These are phyloP conservation scores for Hedychridium roseum DNA, from an alignment of 2,888 invertebrate genomes.

Conservation along the genomic window DNA sequence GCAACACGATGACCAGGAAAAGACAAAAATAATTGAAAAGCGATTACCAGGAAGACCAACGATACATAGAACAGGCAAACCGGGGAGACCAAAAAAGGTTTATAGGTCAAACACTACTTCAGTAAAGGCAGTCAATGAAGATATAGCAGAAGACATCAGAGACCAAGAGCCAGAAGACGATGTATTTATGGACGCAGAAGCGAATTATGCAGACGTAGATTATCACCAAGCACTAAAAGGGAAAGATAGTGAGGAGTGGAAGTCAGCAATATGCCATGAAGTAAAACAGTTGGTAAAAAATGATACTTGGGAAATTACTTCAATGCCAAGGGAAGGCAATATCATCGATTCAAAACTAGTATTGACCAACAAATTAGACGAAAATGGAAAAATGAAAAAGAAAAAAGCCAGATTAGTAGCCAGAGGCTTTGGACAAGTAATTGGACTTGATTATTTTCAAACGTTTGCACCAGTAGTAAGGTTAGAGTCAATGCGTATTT, in stretches of 20 bases:
- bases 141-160: neutral
- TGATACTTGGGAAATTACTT: constrained; percentile 16
- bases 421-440: constrained; percentile 17
- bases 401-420: constrained; percentile 19
- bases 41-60: constrained; percentile 17
- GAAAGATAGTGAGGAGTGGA: constrained; percentile 11
- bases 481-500: constrained; percentile 13
- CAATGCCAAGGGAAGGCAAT: constrained; percentile 12
- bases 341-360: constrained; percentile 17
- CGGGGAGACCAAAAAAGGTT: constrained; percentile 15
- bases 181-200: constrained; percentile 6
- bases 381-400: neutral
- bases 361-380: constrained; percentile 15
- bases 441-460: constrained; percentile 14
- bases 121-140: neutral
- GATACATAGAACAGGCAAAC: constrained; percentile 13
- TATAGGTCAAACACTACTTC: neutral
- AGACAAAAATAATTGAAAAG: constrained; percentile 5
- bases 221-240: constrained; percentile 9
- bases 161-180: constrained; percentile 6
- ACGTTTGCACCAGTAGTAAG: constrained; percentile 19
- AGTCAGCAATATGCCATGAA: constrained; percentile 13
- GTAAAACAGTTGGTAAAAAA: constrained; percentile 16
- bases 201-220: constrained; percentile 5
- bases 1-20: neutral